Evolutionary conservation across 2,797 vertebrate genomes (phyloP).

Genomic region (Xyrichtys novacula): DNA sequence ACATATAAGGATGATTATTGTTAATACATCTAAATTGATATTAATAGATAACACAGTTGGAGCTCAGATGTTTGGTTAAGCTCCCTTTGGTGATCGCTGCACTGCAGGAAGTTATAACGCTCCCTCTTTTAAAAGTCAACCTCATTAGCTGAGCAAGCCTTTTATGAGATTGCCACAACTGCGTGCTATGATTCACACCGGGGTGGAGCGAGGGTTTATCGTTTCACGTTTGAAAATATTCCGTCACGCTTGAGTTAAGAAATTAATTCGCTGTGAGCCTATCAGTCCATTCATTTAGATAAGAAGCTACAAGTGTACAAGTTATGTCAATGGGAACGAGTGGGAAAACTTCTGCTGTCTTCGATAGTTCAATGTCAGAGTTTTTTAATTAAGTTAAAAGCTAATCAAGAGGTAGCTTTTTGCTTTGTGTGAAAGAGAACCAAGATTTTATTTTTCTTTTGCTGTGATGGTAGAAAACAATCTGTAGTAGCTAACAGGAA

Average conservation of each 20-base stretch:
- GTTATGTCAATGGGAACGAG: conserved; percentile 31
- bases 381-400: conserved; percentile 19
- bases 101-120: conserved; percentile 39
- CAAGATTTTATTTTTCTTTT: neutral
- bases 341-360: conserved; percentile 10
- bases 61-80: conserved; percentile 30
- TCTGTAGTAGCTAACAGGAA: neutral
- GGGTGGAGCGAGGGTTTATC: conserved; percentile 40
- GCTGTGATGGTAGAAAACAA: too few relatives aligned
- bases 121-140: conserved; percentile 56
- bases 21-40: conserved; percentile 40
- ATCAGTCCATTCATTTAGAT: conserved; percentile 61
- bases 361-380: conserved; percentile 17
- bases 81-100: conserved; percentile 49
- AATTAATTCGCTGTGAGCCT: conserved; percentile 53
- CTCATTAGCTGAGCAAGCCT: conserved; percentile 62
- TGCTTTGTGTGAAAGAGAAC: neutral
- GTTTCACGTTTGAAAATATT: conserved; percentile 59
- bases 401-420: neutral
- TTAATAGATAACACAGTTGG: conserved; percentile 32
- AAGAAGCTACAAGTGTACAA: conserved; percentile 41
- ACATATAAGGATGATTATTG: conserved; percentile 12
- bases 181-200: conserved; percentile 31
- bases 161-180: conserved; percentile 53
- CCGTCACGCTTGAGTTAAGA: conserved; percentile 58